Base-by-base conservation (phyloP, 1,140 invertebrate genomes). In the Diabrotica undecimpunctata region DNA sequence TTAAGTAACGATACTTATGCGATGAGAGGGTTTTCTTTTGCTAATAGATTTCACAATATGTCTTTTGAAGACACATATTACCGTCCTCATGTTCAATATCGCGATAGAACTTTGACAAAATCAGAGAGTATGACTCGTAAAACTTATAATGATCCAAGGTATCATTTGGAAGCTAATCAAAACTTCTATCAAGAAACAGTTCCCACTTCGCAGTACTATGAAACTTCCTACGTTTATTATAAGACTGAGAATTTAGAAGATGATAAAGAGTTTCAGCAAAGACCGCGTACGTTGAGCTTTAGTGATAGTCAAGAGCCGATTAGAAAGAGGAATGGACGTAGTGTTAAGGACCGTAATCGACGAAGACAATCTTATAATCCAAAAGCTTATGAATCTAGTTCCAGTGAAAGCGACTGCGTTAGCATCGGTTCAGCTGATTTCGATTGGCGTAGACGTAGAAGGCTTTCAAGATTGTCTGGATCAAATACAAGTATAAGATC, bases 341-440 rank as follows among this genome's bases (percentile, higher is more conserved):
- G 75, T 59, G 80, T 84, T 39, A 74, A 80, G 25, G 83, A 83
- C 36, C 74, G 83, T 12, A 84, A 83, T 14, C 66, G 83, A 6
- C 72, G 83, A 6, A 72, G 83, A 6, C 78, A 84, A 59, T 83
- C 82, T 38, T 84, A 84, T 69, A 84, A 84, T 76, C 83, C 83
- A 11, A 72, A 81, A 75, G 78, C 79, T 66, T 70, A 77, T 78
- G 81, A 72, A 72, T 81, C 60, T 73, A 82, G 75, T 77, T 78
- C 77, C 5, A 77, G 75, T 59, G 76, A 75, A 35, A 74, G 70
- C 52, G 77, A 78, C 53, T 79, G 77, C 62, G 72, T 76, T 38
- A 77, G 75, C 62, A 63, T 77, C 36, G 77, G 78, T 12, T 79
- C 78, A 8, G 78, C 76, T 1, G 78, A 79, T 70, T 73, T 78